phyloP scores from a whole-genome alignment of 2,888 invertebrate genomes.

The Drosophila meridiana region DNA sequence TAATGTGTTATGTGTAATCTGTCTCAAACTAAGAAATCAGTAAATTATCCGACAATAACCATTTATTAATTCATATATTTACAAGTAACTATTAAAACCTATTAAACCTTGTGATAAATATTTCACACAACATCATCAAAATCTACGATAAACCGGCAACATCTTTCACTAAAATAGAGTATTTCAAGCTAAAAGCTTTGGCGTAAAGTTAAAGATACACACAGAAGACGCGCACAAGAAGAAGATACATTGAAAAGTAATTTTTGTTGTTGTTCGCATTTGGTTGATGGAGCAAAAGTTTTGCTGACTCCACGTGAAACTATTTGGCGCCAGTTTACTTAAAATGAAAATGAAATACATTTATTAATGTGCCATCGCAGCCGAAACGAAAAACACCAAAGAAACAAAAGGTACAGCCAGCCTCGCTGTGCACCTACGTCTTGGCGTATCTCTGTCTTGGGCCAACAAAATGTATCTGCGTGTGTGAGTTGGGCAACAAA shows the following conservation, averaged over 20 bases:
- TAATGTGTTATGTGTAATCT: too few relatives aligned
- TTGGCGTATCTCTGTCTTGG: constrained; percentile 12
- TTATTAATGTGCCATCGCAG: constrained; percentile 57
- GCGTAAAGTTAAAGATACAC: constrained; percentile 35
- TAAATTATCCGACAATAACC: too few relatives aligned
- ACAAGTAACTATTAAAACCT: too few relatives aligned
- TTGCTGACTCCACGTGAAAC: constrained; percentile 56
- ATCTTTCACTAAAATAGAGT: neutral
- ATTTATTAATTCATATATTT: too few relatives aligned
- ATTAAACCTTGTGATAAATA: neutral
- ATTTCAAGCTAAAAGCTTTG: constrained; percentile 33
- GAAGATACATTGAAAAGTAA: constrained; percentile 55
- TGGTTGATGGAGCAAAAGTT: constrained; percentile 58
- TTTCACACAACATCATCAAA: neutral
- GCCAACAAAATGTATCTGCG: constrained; percentile 24
- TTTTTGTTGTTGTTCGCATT: constrained; percentile 34
- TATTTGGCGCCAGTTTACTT: constrained; percentile 62
- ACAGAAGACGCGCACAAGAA: neutral
- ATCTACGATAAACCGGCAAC: neutral
- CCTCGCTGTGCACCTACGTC: constrained; percentile 9
- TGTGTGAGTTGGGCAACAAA: constrained; percentile 8
- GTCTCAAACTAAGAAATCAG: too few relatives aligned
- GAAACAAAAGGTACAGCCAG: constrained; percentile 12
- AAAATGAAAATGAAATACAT: constrained; percentile 63
- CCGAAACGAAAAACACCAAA: constrained; percentile 4